phyloP scores from a whole-genome alignment of 2,113 vertebrate species.

The Urocolius indicus region DNA sequence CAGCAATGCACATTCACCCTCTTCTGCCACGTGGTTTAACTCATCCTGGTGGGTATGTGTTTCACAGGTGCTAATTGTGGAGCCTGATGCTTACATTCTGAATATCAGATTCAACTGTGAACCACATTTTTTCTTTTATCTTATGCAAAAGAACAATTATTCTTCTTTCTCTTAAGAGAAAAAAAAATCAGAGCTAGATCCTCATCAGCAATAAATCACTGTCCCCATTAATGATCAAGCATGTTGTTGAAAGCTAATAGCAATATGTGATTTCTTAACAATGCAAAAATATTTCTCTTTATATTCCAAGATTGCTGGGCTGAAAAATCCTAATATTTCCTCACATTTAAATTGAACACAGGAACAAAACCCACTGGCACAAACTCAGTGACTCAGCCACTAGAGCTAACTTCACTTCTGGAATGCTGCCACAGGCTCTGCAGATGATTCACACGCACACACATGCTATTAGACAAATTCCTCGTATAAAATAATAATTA shows the following conservation, averaged over 20 bases:
- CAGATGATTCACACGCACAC: not conserved
- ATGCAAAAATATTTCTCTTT: not conserved
- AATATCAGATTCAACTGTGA: not conserved
- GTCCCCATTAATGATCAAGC: not conserved
- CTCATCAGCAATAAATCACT: not conserved
- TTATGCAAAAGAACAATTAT: not conserved
- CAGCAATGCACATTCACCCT: not conserved
- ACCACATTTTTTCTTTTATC: conserved; percentile 16
- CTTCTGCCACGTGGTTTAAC: not conserved
- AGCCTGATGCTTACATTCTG: not conserved
- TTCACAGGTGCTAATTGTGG: not conserved
- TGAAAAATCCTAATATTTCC: not conserved
- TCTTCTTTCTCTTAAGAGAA: not conserved
- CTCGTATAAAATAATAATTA: conserved; percentile 33
- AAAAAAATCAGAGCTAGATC: not conserved
- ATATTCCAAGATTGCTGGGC: not conserved
- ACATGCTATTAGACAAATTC: not conserved
- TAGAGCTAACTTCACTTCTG: not conserved
- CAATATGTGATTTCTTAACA: not conserved
- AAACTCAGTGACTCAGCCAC: not conserved
- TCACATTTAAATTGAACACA: not conserved
- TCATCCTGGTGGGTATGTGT: not conserved
- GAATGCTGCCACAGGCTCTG: conserved; percentile 6
- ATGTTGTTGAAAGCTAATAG: not conserved
- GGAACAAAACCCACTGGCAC: not conserved